Base-by-base conservation (phyloP, 2,113 vertebrate species). In the Mesembrinibis cayennensis region DNA sequence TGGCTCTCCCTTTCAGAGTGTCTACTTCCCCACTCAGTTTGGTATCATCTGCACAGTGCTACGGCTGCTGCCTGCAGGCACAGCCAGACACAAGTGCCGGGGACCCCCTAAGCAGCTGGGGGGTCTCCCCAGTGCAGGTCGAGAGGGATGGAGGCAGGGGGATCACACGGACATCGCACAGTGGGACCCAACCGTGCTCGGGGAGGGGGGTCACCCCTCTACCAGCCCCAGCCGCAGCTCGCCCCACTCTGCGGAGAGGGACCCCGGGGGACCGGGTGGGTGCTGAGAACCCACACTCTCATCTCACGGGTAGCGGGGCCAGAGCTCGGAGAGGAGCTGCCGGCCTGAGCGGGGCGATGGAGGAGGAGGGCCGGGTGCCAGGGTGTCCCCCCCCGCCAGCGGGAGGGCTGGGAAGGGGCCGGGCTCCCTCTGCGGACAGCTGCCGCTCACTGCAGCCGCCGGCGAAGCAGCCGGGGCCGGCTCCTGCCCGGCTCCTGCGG, bases 361-460 rank as follows among this genome's bases (percentile, higher is more conserved):
- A 66, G 40, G 25, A 42, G 29, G 34, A 6, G 34, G 11, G 36
- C 22, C 4, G 21, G 52, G n/a, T 16, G 59, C n/a, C n/a, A 2
- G 12, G 30, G 16, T 16, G 27, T 9, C 9, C 36, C 53, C 32
- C 53, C 10, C 30, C 3, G 7, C 19, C 2, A 10, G 38, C 38
- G 16, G 59, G 52, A 70, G 40, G 34, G 38, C 56, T 27, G 27
- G 44, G 82, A 82, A 89, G 86, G 80, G 38, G 22, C 47, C 76
- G 93, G 87, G 76, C 96, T 96, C 95, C 96, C 96, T 59, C 96
- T 96, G 89, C 59, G 69, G 96, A 42, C 87, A 11, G 32, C 15
- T 13, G 20, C 53, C 11, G 25, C 76, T 89, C 94, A 92, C 80
- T 96, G 93, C 96, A 96, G 42, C 72, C 42, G 19, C 77, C 67